phyloP scores from a whole-genome alignment of 2,888 invertebrate genomes.

The Macrosoma leucophasiata region DNA sequence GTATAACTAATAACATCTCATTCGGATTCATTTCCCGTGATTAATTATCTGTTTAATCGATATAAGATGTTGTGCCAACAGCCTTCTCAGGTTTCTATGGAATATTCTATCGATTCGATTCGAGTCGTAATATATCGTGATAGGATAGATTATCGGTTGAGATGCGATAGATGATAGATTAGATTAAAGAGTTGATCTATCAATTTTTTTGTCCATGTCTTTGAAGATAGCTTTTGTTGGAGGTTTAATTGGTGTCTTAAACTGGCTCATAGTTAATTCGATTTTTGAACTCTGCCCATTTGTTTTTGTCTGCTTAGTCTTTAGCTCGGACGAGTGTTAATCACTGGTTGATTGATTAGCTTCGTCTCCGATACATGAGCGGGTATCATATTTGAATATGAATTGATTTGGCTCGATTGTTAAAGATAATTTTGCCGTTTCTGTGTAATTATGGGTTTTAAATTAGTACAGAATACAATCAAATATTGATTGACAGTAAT shows the following conservation, averaged over 20 bases:
- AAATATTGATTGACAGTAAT: no score
- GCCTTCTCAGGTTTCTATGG: conserved; percentile 54
- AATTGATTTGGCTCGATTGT: conserved; percentile 20
- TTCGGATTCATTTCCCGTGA: conserved; percentile 75
- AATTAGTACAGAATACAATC: no score
- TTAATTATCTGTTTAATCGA: conserved; percentile 77
- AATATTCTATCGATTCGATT: conserved; percentile 19
- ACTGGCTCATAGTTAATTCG: conserved; percentile 68
- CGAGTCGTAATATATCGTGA: conserved; percentile 19
- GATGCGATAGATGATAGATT: conserved; percentile 49
- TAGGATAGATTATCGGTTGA: conserved; percentile 31
- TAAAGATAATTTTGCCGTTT: conserved; percentile 30
- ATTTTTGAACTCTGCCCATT: conserved; percentile 61
- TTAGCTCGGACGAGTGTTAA: conserved; percentile 56
- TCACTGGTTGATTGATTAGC: conserved; percentile 71
- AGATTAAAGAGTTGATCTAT: conserved; percentile 74
- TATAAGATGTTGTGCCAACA: conserved; percentile 76
- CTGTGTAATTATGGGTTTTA: no score
- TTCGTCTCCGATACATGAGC: conserved; percentile 48
- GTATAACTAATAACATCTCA: conserved; percentile 76
- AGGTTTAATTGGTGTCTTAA: conserved; percentile 73
- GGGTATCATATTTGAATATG: conserved; percentile 29
- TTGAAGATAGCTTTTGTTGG: conserved; percentile 73
- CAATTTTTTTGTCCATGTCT: conserved; percentile 66
- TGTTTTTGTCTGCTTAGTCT: conserved; percentile 59